Base-by-base conservation (phyloP, 2,888 invertebrate species). In the Lepidocyrtoides sp. region DNA sequence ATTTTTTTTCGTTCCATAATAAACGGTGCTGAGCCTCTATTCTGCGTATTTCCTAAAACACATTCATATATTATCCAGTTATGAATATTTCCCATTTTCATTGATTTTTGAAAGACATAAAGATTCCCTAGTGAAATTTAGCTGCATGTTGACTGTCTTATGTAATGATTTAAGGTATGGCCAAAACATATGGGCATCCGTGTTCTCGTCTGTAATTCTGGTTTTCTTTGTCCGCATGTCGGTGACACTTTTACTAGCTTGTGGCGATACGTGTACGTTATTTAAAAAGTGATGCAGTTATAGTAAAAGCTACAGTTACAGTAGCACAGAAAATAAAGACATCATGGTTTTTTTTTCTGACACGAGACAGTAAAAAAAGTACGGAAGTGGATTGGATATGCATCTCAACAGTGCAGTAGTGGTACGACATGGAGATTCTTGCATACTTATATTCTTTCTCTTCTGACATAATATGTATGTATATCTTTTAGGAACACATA, bases 191-290 rank as follows among this genome's bases (percentile, higher is more conserved):
- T 88, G 88, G 88, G 20, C 75, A 75, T 75, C 26, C 69, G 17
- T 26, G 26, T 72, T 51, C 44, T 17, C 75, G 89, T 63, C 72
- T 51, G 44, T 14, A 23, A 23, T 63, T 75, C 84, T 51, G 72
- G 51, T 54, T 69, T 63, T 54, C 82, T 88, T 82, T 69, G 88
- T 83, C 75, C 60, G 75, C 75, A 41, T 87, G 48, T 72, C 75
- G 87, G 91, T 91, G 91, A 91, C 91, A 87, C 81, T 91, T 86
- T 82, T 89, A 89, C 63, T 79, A 79, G 44, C 51, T 88, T 88
- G 81, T 48, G 66, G 79, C 79, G 77, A 79, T 85, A 69, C 72
- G 84, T 57, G 36, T 54, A 5, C 69, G 69, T n/a, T n/a, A n/a
- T n/a, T n/a, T n/a, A n/a, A n/a, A 48, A 83, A 44, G 44, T 20